Percentiles rank a stretch among this genome's conserved stretches.
These are phyloP conservation scores for Pectinophora gossypiella DNA, from an alignment of 1,140 invertebrate genomes.

Conservation along the genomic window DNA sequence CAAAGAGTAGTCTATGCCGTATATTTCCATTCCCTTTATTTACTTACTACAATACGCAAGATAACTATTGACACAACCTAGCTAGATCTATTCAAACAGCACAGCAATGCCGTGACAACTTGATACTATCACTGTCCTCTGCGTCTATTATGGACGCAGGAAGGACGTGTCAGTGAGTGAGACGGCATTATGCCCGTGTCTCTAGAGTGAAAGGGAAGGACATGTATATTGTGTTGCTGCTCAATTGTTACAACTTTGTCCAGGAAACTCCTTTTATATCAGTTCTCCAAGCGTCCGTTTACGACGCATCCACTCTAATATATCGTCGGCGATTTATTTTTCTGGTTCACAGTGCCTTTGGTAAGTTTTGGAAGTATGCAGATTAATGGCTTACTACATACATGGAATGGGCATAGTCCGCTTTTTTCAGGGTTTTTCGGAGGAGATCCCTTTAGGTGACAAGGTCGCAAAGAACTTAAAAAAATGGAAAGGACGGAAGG, in stretches of 20 bases:
- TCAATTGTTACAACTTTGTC: conserved; percentile 57
- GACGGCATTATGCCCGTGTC: conserved; percentile 52
- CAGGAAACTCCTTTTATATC: conserved; percentile 48
- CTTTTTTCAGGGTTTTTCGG: no score
- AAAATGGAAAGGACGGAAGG: no score
- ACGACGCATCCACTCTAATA: no score
- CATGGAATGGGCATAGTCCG: no score
- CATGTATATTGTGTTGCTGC: conserved; percentile 52
- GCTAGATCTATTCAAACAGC: conserved; percentile 20
- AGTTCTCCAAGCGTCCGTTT: no score
- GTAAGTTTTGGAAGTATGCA: no score
- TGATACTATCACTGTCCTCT: conserved; percentile 40
- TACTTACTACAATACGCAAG: conserved; percentile 11
- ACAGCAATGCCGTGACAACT: conserved; percentile 33
- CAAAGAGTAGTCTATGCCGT: no score
- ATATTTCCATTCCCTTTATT: not conserved
- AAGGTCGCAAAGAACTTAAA: no score
- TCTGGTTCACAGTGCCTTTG: no score
- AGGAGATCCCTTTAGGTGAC: no score
- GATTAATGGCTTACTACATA: no score
- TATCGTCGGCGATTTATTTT: no score
- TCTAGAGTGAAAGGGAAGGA: conserved; percentile 49
- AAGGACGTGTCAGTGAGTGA: conserved; percentile 55
- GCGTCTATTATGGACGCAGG: conserved; percentile 38
- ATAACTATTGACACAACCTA: conserved; percentile 27